Conservation (phyloP, 2,888 invertebrate species). For the Norana najaformis region DNA sequence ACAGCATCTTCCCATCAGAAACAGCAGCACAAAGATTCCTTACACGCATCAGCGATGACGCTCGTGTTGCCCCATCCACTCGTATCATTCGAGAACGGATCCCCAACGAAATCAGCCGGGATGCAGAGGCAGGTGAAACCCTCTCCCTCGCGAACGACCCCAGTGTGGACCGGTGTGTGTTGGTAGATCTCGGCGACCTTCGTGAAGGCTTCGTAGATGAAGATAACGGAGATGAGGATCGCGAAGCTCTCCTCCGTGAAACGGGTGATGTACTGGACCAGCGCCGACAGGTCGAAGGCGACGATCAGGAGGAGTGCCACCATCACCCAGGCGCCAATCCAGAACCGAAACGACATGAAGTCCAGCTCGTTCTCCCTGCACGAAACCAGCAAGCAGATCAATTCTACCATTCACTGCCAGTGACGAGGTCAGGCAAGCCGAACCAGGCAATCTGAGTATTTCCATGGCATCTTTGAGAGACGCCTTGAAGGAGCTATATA, state of each 20-base stretch:
- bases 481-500: too few species aligned
- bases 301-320: constrained; percentile 82
- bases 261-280: constrained; percentile 94
- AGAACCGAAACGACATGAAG: constrained; percentile 91
- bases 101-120: background rate
- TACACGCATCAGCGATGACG: too few species aligned
- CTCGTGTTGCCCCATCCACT: background rate
- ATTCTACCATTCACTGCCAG: too few species aligned
- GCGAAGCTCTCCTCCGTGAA: constrained; percentile 99
- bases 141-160: constrained; percentile 24
- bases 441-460: too few species aligned
- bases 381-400: constrained; percentile 26
- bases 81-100: too few species aligned
- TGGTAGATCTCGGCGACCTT: constrained; percentile 73
- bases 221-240: constrained; percentile 93
- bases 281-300: constrained; percentile 90
- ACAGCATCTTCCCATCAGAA: background rate
- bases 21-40: background rate
- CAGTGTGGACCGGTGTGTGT: constrained; percentile 65
- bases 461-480: too few species aligned
- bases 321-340: constrained; percentile 96
- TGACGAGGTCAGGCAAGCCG: background rate
- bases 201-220: constrained; percentile 94
- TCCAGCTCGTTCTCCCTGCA: constrained; percentile 77
- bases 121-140: constrained; percentile 30